phyloP scores from a whole-genome alignment of 2,113 vertebrate species.

The Chionis minor region DNA sequence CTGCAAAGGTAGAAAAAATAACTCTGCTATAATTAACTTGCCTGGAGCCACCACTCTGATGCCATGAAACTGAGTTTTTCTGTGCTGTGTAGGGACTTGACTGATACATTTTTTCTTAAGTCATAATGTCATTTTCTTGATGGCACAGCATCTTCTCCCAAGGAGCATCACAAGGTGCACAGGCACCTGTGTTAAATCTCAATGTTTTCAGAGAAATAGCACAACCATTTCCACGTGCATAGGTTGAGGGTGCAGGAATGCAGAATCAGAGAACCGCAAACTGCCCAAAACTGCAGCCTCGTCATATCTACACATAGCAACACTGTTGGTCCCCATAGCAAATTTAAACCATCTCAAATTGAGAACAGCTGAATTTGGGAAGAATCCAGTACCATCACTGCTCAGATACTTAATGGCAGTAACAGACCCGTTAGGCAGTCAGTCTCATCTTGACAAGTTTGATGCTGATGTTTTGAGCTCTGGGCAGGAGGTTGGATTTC shows the following conservation, averaged over 20 bases:
- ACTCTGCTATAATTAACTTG: constrained; percentile 4
- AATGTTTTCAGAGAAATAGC: background rate
- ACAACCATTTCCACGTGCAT: background rate
- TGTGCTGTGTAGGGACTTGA: background rate
- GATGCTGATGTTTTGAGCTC: background rate
- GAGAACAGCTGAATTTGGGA: background rate
- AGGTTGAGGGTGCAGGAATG: background rate
- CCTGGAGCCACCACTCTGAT: background rate
- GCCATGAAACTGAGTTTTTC: background rate
- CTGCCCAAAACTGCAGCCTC: background rate
- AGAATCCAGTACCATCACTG: background rate
- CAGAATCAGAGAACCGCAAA: background rate
- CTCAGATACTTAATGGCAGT: background rate
- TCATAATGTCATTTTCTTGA: background rate
- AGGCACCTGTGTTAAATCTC: background rate
- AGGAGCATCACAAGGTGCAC: background rate
- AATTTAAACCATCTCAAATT: background rate
- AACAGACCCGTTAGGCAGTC: background rate
- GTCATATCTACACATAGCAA: background rate
- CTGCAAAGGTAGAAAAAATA: constrained; percentile 15
- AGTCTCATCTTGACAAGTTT: background rate
- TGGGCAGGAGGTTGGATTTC: background rate
- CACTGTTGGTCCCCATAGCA: background rate
- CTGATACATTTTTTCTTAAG: background rate
- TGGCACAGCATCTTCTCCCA: background rate